phyloP scores from a whole-genome alignment of 2,797 vertebrate genomes.

The Ibycter americanus region DNA sequence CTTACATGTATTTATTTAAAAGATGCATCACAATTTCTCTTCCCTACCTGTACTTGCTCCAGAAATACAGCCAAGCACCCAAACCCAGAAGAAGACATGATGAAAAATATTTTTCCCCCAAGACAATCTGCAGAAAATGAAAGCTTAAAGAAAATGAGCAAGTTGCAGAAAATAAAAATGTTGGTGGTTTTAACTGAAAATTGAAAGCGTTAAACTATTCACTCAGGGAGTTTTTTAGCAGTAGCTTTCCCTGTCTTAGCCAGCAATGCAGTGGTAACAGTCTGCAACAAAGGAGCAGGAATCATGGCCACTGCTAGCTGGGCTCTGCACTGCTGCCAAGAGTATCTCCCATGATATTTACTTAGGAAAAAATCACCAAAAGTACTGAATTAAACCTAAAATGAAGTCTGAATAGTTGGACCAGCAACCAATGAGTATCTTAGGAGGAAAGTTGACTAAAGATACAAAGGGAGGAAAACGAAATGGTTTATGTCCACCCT shows the following conservation, averaged over 20 bases:
- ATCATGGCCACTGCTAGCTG: fast-evolving
- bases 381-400: background rate
- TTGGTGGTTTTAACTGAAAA: background rate
- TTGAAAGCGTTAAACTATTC: background rate
- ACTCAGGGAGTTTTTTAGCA: background rate
- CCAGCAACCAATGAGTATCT: background rate
- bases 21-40: background rate
- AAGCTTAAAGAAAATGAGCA: background rate
- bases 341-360: background rate
- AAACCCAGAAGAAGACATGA: background rate
- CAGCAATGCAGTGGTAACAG: background rate
- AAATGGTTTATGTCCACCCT: background rate
- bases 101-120: background rate
- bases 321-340: background rate
- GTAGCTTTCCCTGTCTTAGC: background rate
- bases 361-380: background rate
- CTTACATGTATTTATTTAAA: background rate
- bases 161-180: background rate
- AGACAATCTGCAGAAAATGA: background rate
- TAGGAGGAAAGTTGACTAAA: background rate
- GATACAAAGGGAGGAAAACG: background rate
- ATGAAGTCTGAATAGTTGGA: background rate
- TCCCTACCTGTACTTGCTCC: background rate
- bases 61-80: background rate
- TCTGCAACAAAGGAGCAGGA: background rate